Percentiles rank a stretch among this genome's conserved stretches.
Conservation (phyloP, 2,113 vertebrate genomes). For the Thermophis baileyi region DNA sequence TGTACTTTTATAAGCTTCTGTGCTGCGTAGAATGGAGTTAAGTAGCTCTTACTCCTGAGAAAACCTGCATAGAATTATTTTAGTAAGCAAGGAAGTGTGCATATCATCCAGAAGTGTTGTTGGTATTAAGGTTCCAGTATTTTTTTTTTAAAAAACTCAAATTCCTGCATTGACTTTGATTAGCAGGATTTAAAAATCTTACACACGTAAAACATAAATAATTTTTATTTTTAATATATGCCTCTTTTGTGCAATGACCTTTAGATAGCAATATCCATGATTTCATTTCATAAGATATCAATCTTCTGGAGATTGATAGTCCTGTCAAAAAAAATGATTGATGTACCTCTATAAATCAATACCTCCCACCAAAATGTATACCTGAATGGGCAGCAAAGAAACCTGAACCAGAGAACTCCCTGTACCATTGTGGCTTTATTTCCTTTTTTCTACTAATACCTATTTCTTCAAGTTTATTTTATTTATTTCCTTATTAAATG, state of each 20-base stretch:
- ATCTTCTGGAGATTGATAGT: not conserved
- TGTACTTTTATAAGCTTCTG: not conserved
- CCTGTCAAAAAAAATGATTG: not conserved
- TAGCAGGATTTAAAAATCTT: not conserved
- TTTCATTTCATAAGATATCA: not conserved
- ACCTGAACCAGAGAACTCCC: not conserved
- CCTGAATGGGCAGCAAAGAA: not conserved
- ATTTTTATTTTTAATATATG: not conserved
- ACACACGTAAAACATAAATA: not conserved
- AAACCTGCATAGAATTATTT: not conserved
- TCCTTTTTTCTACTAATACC: not conserved
- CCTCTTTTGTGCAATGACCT: not conserved
- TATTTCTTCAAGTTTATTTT: not conserved
- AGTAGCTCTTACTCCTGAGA: not conserved
- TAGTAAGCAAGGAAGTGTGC: not conserved
- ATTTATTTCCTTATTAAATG: not conserved
- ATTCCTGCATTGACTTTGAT: not conserved
- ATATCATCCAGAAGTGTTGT: not conserved
- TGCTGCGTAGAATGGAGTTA: not conserved
- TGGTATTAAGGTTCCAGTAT: not conserved
- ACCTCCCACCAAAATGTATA: not conserved
- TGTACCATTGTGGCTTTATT: not conserved
- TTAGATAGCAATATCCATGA: not conserved
- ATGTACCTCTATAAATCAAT: not conserved
- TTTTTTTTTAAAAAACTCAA: not conserved